Evolutionary conservation across 1,140 invertebrate species (phyloP).

Genomic region (Wasmannia auropunctata): DNA sequence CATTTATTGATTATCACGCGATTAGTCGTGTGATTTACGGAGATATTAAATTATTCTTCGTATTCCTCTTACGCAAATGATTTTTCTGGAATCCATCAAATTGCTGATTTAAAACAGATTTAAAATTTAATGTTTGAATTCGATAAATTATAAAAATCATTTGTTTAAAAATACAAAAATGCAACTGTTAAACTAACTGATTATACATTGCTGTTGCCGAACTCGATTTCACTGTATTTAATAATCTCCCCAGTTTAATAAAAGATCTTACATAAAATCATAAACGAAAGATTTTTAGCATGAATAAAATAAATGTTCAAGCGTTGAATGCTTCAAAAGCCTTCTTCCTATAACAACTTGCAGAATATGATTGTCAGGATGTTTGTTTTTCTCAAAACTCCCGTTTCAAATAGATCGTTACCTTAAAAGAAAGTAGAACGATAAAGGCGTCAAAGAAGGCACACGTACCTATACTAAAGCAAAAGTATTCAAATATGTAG

Average conservation of each 20-base stretch:
- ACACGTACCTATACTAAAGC: neutral
- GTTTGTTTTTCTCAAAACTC: neutral
- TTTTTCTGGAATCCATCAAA: neutral
- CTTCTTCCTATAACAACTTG: neutral
- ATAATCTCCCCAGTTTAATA: neutral
- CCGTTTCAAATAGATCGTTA: neutral
- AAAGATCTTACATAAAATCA: neutral
- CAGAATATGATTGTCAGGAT: neutral
- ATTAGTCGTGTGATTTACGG: neutral
- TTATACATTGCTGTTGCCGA: neutral
- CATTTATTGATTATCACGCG: slow-evolving; percentile 18
- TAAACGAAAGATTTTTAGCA: slow-evolving; percentile 3
- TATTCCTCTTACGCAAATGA: neutral
- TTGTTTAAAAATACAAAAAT: neutral
- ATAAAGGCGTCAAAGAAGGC: neutral
- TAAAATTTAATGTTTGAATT: neutral
- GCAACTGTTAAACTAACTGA: neutral
- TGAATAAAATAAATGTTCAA: neutral
- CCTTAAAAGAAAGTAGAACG: neutral
- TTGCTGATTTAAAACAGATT: neutral
- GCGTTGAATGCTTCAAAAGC: neutral
- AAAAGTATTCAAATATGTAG: neutral
- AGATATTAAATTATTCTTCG: slow-evolving; percentile 12
- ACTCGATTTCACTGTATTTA: neutral
- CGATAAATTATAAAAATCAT: neutral